Conservation (phyloP, 2,797 vertebrate species). For the Paedocypris micromegethes region DNA sequence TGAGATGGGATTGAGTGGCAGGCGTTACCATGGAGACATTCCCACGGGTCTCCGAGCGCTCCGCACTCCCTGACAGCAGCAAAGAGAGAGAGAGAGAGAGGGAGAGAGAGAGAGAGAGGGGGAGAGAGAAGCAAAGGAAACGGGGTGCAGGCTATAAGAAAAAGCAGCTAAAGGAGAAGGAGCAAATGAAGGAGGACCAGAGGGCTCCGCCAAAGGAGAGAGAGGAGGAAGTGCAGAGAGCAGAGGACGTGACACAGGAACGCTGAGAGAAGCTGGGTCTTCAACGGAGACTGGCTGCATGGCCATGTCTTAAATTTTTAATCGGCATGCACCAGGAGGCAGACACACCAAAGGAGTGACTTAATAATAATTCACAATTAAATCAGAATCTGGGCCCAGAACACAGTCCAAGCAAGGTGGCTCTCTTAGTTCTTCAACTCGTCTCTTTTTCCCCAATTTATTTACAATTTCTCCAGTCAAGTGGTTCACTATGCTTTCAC, state of each 20-base stretch:
- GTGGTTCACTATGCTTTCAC: too few species aligned
- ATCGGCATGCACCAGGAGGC: slow-evolving; percentile 53
- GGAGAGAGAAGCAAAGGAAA: slow-evolving; percentile 21
- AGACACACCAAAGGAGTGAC: slow-evolving; percentile 50
- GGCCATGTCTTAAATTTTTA: slow-evolving; percentile 52
- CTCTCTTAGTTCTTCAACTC: slow-evolving; percentile 18
- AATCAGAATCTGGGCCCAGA: slow-evolving; percentile 46
- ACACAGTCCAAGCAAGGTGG: slow-evolving; percentile 29
- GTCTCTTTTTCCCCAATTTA: slow-evolving; percentile 15
- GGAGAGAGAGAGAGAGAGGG: slow-evolving; percentile 1
- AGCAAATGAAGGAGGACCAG: slow-evolving; percentile 28
- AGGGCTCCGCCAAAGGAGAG: slow-evolving; percentile 30
- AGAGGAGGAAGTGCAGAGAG: slow-evolving; percentile 22
- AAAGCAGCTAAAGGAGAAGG: slow-evolving; percentile 39
- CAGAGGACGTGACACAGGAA: slow-evolving; percentile 18
- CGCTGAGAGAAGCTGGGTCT: slow-evolving; percentile 31
- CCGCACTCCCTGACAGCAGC: slow-evolving; percentile 53
- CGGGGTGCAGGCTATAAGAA: slow-evolving; percentile 32
- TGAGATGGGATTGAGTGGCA: slow-evolving; percentile 62
- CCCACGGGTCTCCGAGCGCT: slow-evolving; percentile 58
- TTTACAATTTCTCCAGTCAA: slow-evolving; percentile 7
- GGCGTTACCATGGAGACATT: slow-evolving; percentile 58
- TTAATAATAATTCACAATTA: slow-evolving; percentile 55
- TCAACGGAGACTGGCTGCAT: slow-evolving; percentile 40
- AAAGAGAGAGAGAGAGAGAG: slow-evolving; percentile 38